Percentiles rank a stretch among this genome's conserved stretches.
Evolutionary conservation across 2,888 invertebrate species (phyloP).

Genomic region (Ectemnius continuus): DNA sequence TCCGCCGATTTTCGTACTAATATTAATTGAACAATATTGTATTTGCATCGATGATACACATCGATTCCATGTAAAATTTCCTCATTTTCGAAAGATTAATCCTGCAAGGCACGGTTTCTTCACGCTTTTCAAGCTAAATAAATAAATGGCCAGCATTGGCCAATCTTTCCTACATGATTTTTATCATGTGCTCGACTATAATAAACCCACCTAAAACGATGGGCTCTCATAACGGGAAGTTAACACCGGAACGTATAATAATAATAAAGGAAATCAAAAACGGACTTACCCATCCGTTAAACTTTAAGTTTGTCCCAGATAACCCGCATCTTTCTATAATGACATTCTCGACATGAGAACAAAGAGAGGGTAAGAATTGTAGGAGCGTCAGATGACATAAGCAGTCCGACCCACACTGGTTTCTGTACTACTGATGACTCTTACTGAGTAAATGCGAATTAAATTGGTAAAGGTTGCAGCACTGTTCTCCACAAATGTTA

Average conservation of each 20-base stretch:
- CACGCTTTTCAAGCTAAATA: neutral
- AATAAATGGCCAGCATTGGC: neutral
- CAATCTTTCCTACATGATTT: neutral
- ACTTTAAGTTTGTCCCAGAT: neutral
- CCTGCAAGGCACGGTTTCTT: neutral
- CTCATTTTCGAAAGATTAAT: neutral
- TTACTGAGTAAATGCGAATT: slow-evolving; percentile 96
- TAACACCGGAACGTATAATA: slow-evolving; percentile 7
- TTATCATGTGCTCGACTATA: neutral
- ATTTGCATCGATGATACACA: too few species aligned
- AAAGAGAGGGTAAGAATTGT: neutral
- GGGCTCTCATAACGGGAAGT: neutral
- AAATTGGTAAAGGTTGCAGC: slow-evolving; percentile 97
- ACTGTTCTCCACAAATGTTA: slow-evolving; percentile 97
- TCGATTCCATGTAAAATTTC: too few species aligned
- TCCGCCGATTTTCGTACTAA: too few species aligned
- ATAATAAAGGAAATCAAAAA: slow-evolving; percentile 10
- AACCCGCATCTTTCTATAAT: neutral
- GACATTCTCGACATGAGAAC: slow-evolving; percentile 13
- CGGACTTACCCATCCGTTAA: slow-evolving; percentile 3
- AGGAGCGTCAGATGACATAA: neutral
- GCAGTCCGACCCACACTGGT: slow-evolving; percentile 2
- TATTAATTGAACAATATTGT: too few species aligned
- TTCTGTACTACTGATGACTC: slow-evolving; percentile 85
- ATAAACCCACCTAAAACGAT: slow-evolving; percentile 3